Percentiles rank a stretch among this genome's conserved stretches.
Conservation (phyloP, 2,113 vertebrate genomes). For the Lucifuga dentata region DNA sequence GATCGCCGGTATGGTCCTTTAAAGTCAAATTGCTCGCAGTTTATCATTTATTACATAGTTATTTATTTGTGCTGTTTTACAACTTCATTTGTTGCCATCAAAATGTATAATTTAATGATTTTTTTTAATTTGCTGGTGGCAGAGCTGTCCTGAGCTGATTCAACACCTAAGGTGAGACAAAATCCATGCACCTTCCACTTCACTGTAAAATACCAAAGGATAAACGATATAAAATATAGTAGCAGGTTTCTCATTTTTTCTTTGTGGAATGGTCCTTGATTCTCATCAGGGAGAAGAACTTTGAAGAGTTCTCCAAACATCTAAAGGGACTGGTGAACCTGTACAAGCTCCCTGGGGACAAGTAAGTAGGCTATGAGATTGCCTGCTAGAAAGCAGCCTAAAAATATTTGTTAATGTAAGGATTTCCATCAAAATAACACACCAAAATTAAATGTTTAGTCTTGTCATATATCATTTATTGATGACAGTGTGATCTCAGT, state of each 20-base stretch:
- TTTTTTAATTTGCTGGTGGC: constrained; percentile 65
- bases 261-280: background rate
- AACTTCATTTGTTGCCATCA: background rate
- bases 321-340: constrained; percentile 96
- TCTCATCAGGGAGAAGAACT: constrained; percentile 92
- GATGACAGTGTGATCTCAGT: too few species aligned
- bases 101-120: background rate
- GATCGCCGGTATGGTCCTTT: too few species aligned
- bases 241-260: background rate
- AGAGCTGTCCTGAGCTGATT: constrained; percentile 96
- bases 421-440: too few species aligned
- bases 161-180: constrained; percentile 91
- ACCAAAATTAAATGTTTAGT: too few species aligned
- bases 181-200: background rate
- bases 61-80: too few species aligned
- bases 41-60: too few species aligned
- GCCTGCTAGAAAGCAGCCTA: background rate
- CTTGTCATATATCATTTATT: too few species aligned
- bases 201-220: background rate
- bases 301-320: constrained; percentile 98
- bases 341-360: constrained; percentile 97
- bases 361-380: constrained; percentile 82
- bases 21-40: too few species aligned
- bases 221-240: background rate
- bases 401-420: too few species aligned